phyloP scores from a whole-genome alignment of 2,888 invertebrate genomes.

The Isoperla grammatica region DNA sequence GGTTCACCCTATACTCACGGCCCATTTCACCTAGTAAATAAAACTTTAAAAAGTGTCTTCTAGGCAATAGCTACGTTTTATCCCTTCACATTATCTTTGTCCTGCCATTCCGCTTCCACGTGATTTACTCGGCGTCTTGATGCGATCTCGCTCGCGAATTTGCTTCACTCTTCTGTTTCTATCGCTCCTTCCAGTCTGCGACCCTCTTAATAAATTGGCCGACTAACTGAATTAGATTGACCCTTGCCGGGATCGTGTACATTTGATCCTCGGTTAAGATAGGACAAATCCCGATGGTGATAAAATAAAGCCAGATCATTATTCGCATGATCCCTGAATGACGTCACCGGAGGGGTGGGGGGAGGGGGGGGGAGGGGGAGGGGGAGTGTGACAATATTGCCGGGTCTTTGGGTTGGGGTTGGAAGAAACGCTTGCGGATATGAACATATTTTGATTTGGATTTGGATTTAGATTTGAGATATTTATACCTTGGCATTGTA shows the following conservation, averaged over 20 bases:
- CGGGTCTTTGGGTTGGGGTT: too few relatives aligned
- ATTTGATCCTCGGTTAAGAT: slow-evolving; percentile 1
- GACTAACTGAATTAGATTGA: slow-evolving; percentile 7
- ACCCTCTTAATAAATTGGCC: not conserved
- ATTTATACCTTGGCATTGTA: too few relatives aligned
- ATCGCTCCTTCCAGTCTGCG: not conserved
- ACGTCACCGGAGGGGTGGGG: not conserved
- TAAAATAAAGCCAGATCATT: not conserved
- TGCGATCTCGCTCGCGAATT: not conserved
- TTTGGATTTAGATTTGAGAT: too few relatives aligned
- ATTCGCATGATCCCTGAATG: not conserved
- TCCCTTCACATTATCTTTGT: too few relatives aligned
- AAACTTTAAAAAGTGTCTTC: too few relatives aligned
- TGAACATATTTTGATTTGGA: not conserved
- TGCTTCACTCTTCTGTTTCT: not conserved
- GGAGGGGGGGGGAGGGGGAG: not conserved
- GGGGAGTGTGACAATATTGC: not conserved
- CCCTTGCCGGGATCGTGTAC: not conserved
- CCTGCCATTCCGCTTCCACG: too few relatives aligned
- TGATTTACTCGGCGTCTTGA: too few relatives aligned
- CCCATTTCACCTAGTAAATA: too few relatives aligned
- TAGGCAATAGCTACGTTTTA: too few relatives aligned
- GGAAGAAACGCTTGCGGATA: too few relatives aligned
- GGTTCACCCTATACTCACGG: too few relatives aligned
- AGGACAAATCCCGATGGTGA: not conserved